These are phyloP conservation scores for Ellobium chinense DNA, from an alignment of 2,888 invertebrate species.

Conservation along the genomic window DNA sequence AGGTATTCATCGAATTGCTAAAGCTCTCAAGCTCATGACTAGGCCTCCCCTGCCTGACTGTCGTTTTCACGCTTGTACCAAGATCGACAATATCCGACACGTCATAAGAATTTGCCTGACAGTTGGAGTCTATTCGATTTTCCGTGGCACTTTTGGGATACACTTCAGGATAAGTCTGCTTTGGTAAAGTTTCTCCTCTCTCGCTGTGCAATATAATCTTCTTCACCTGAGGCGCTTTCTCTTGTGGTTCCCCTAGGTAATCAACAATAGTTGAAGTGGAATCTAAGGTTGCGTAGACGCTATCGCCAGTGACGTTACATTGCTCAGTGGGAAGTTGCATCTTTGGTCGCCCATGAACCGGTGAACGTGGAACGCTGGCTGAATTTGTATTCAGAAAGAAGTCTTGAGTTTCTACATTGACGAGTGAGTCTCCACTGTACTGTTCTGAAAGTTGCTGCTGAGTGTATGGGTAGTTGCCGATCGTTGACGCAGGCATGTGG, in stretches of 20 bases:
- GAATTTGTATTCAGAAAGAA: constrained; percentile 19
- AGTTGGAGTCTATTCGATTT: too few species aligned
- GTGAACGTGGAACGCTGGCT: background rate
- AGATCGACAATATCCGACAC: background rate
- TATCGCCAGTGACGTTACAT: background rate
- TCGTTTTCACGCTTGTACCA: background rate
- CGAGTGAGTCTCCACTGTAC: background rate
- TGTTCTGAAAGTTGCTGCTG: background rate
- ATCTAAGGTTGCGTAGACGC: constrained; percentile 10
- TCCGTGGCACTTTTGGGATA: background rate
- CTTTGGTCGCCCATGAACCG: background rate
- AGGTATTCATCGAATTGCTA: background rate
- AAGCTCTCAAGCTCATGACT: background rate
- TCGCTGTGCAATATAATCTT: background rate
- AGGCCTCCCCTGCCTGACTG: background rate
- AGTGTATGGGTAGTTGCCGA: background rate
- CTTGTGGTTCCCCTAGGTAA: background rate
- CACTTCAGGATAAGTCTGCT: background rate
- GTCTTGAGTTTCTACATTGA: constrained; percentile 16
- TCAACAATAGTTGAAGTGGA: background rate
- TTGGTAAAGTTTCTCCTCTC: background rate
- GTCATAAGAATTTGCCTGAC: background rate
- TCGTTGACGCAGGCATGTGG: background rate
- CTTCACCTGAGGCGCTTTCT: background rate
- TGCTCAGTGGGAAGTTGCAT: background rate